Evolutionary conservation across 2,888 invertebrate species (phyloP).

Genomic region (Drosophila maculinotata): DNA sequence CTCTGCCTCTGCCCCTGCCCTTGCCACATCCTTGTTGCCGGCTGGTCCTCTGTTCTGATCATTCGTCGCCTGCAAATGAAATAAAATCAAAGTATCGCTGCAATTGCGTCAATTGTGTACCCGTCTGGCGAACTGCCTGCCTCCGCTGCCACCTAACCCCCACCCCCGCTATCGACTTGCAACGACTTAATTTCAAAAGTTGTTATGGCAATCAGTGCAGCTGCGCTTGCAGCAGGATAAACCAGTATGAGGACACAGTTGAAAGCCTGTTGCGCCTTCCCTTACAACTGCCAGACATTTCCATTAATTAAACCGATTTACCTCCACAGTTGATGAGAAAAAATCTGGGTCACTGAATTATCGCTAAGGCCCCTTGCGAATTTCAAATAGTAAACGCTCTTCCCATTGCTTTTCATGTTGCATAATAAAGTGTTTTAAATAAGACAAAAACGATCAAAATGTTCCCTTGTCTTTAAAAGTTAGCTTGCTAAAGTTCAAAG

Average conservation of each 20-base stretch:
- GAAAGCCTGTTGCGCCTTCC: slow-evolving; percentile 38
- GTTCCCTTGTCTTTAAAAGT: too few relatives aligned
- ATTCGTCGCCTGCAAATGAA: slow-evolving; percentile 69
- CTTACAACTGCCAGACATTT: slow-evolving; percentile 3
- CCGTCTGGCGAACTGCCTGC: slow-evolving; percentile 20
- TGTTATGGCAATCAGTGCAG: slow-evolving; percentile 76
- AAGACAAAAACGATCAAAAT: too few relatives aligned
- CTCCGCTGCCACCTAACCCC: neutral
- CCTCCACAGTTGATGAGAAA: neutral
- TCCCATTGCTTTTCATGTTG: too few relatives aligned
- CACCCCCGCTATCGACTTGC: slow-evolving; percentile 43
- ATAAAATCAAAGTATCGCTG: slow-evolving; percentile 79
- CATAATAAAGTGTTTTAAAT: too few relatives aligned
- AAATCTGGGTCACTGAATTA: neutral
- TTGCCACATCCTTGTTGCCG: slow-evolving; percentile 22
- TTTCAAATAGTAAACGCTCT: too few relatives aligned
- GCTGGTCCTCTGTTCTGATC: slow-evolving; percentile 24
- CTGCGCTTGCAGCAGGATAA: slow-evolving; percentile 37
- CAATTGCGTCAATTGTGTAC: slow-evolving; percentile 77
- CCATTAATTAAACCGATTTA: slow-evolving; percentile 37
- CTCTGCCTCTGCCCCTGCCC: too few relatives aligned
- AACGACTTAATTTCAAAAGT: slow-evolving; percentile 77
- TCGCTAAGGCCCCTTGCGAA: too few relatives aligned
- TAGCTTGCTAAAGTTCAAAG: too few relatives aligned
- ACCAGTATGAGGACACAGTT: slow-evolving; percentile 14